Evolutionary conservation across 2,113 vertebrate species (phyloP).

Genomic region (Paedocypris sp.): DNA sequence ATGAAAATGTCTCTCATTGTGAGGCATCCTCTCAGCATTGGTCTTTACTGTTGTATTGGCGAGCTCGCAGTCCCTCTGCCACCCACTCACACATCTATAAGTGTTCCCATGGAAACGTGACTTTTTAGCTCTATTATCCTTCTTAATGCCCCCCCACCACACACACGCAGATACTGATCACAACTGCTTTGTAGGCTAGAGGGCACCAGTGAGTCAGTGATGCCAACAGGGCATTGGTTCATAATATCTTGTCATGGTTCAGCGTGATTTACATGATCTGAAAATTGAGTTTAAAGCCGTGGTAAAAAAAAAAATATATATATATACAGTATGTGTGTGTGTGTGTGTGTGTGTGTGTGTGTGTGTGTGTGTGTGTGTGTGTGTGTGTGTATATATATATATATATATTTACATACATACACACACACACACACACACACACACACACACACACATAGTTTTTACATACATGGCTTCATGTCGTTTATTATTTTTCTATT

Average conservation of each 20-base stretch:
- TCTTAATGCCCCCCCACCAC: slow-evolving; percentile 1
- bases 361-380: too few relatives aligned
- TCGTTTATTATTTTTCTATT: too few relatives aligned
- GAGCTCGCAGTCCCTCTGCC: slow-evolving; percentile 32
- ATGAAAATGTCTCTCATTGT: background rate
- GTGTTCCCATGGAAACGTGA: slow-evolving; percentile 55
- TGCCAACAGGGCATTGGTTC: background rate
- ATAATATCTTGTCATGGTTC: background rate
- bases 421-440: too few relatives aligned
- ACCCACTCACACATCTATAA: slow-evolving; percentile 42
- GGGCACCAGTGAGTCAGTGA: slow-evolving; percentile 10
- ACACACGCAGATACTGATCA: background rate
- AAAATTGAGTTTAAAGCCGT: too few relatives aligned
- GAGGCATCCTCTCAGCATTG: slow-evolving; percentile 16
- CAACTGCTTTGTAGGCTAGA: slow-evolving; percentile 19
- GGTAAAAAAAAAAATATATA: too few relatives aligned
- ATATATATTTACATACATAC: too few relatives aligned
- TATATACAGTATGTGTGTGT: too few relatives aligned
- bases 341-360: too few relatives aligned
- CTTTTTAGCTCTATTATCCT: slow-evolving; percentile 43
- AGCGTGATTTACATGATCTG: background rate
- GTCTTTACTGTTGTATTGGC: slow-evolving; percentile 13
- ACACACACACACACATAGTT: too few relatives aligned
- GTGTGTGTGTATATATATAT: too few relatives aligned
- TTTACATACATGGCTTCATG: too few relatives aligned